Percentiles rank a stretch among this genome's conserved stretches.
phyloP scores from a whole-genome alignment of 2,113 vertebrate genomes.

The Hystrix brachyura region DNA sequence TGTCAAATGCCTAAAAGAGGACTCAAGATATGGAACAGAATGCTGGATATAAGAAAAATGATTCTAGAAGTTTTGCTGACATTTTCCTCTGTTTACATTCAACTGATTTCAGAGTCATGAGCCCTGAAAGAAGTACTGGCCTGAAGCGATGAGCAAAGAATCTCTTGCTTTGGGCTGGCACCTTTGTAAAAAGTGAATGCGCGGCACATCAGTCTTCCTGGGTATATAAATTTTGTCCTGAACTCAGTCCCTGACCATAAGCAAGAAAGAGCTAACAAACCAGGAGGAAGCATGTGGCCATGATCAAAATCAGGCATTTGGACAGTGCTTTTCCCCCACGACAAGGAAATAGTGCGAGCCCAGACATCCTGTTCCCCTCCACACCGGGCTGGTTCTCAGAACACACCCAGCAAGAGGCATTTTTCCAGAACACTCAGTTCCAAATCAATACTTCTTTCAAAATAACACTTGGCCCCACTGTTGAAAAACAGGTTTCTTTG shows the following conservation, averaged over 20 bases:
- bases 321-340: too few species aligned
- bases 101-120: background rate
- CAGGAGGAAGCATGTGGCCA: rapidly evolving
- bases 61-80: background rate
- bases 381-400: background rate
- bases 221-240: background rate
- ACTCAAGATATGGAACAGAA: background rate
- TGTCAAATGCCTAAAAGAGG: background rate
- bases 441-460: constrained; percentile 14
- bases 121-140: background rate
- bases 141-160: background rate
- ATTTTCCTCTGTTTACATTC: background rate
- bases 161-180: background rate
- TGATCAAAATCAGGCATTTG: background rate
- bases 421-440: background rate
- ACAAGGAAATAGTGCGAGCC: background rate
- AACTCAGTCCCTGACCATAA: background rate
- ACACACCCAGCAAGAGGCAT: background rate
- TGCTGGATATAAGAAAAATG: too few species aligned
- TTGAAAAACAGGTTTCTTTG: constrained; percentile 25
- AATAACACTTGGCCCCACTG: background rate
- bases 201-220: background rate
- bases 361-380: background rate
- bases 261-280: background rate
- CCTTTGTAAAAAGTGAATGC: background rate